Conservation (phyloP, 2,797 vertebrate species). For the Phoeniculus purpureus region DNA sequence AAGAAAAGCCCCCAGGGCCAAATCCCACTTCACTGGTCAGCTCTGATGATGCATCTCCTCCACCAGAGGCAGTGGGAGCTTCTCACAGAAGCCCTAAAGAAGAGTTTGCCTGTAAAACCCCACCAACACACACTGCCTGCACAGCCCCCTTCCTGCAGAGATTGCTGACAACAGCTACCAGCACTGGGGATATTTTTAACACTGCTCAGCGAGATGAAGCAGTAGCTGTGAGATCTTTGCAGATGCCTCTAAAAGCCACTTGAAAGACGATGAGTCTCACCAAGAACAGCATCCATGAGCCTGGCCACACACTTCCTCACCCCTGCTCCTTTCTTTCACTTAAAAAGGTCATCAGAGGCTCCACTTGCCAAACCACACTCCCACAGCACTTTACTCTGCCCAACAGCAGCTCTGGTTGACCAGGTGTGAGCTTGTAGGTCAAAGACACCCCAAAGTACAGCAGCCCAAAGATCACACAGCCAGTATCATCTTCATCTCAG, state of each 20-base stretch:
- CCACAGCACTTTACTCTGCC: background rate
- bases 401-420: background rate
- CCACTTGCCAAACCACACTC: background rate
- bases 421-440: background rate
- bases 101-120: background rate
- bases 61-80: background rate
- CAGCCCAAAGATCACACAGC: background rate
- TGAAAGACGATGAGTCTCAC: background rate
- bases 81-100: background rate
- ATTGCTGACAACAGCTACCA: background rate
- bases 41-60: background rate
- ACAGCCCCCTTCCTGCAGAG: background rate
- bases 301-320: background rate
- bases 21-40: background rate
- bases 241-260: background rate
- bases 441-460: background rate
- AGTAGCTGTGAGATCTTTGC: background rate
- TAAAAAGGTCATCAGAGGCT: background rate
- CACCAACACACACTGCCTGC: rapidly evolving
- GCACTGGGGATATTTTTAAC: background rate
- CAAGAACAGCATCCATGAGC: background rate
- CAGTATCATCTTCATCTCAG: rapidly evolving
- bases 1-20: background rate
- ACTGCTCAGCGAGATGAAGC: background rate
- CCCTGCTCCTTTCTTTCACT: background rate